Base-by-base conservation (phyloP, 2,888 invertebrate species). In the Calameuta filiformis region DNA sequence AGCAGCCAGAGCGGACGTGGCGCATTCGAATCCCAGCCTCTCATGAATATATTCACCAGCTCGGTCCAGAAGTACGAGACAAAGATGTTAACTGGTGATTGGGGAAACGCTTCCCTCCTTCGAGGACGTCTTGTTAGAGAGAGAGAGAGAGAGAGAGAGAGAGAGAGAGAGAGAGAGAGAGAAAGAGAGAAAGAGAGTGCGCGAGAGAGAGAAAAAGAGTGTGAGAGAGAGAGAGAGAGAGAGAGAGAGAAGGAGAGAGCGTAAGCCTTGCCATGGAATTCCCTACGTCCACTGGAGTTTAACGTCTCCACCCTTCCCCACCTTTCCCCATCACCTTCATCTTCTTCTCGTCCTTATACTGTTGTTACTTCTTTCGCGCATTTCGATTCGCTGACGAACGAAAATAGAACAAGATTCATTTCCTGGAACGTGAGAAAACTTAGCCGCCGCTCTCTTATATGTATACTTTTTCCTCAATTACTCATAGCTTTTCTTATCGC, bases 41-140 rank as follows among this genome's bases (percentile, higher is more conserved):
- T 89, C 90, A 89, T 89, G 90, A 89, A 89, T 89, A 89, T 88
- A 89, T 89, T 89, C 89, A 89, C 85, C 87, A 89, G 87, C 85
- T 79, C 80, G 80, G 83, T 80, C 83, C 83, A 83, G 83, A 84
- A 86, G 86, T 85, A 88, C 86, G 86, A 87, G 86, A 89, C 89
- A 87, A 89, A 89, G 89, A 89, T 89, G 89, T 89, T 89, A 88
- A 89, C 87, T 85, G 86, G 85, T 88, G 89, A 89, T 87, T 87
- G 87, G 87, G 87, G 88, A 88, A 89, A 89, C 87, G 87, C 84
- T 89, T 89, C 89, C 85, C 88, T 85, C 84, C 86, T 86, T 87
- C 88, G 86, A 87, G 86, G 87, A 86, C 85, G 85, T 87, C 87
- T 89, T 88, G 88, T 89, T 89, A 89, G 87, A 85, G 85, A 40